Conservation (phyloP, 2,888 invertebrate species). For the Phyllotreta cruciferae region DNA sequence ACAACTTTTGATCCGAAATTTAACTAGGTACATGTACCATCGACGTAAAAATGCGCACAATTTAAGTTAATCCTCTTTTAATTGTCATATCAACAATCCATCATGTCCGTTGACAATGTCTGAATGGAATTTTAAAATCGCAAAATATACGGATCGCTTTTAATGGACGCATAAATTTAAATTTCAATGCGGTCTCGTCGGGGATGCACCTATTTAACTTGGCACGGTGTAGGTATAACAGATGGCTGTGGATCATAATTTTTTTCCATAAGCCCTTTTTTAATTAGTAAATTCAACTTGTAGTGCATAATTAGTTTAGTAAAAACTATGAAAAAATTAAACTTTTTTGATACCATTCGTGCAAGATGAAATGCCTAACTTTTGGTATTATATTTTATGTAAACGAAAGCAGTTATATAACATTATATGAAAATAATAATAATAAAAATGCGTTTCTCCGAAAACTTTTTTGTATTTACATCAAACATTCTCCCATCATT, state of each 20-base stretch:
- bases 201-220: no score
- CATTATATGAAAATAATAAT: no score
- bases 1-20: slow-evolving; percentile 6
- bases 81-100: slow-evolving; percentile 44
- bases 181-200: slow-evolving; percentile 25
- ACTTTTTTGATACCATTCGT: no score
- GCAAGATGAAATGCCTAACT: no score
- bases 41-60: slow-evolving; percentile 22
- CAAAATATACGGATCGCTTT: slow-evolving; percentile 41
- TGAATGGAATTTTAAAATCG: slow-evolving; percentile 43
- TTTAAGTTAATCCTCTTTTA: slow-evolving; percentile 42
- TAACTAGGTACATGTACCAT: background rate
- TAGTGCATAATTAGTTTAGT: no score
- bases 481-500: no score
- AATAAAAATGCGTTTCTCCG: no score
- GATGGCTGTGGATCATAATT: slow-evolving; percentile 3
- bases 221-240: background rate
- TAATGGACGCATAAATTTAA: slow-evolving; percentile 44
- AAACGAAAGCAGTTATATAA: no score
- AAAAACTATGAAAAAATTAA: no score
- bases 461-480: no score
- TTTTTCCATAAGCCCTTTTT: background rate
- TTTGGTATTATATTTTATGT: no score
- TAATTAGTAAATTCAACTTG: slow-evolving; percentile 3
- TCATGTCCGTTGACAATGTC: slow-evolving; percentile 44